phyloP scores from a whole-genome alignment of 2,113 vertebrate species.

The Probosciger aterrimus region DNA sequence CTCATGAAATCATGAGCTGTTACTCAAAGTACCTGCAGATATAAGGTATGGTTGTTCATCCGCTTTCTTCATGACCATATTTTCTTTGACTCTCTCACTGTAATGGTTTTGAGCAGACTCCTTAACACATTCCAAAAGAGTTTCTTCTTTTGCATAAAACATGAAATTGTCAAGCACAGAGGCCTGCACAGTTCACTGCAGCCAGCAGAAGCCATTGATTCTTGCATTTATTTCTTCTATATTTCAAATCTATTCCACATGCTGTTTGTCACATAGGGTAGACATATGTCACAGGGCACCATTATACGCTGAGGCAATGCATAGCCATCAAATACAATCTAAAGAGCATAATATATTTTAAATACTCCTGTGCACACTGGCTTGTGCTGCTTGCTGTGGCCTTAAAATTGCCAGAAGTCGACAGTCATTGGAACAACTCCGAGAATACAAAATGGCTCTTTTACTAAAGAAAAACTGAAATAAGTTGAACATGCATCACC shows the following conservation, averaged over 20 bases:
- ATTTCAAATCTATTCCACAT: constrained; percentile 49
- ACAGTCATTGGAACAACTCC: not conserved
- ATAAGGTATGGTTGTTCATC: not conserved
- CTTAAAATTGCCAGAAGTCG: not conserved
- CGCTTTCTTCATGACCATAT: not conserved
- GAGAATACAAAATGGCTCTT: constrained; percentile 29
- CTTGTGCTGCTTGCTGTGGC: constrained; percentile 4
- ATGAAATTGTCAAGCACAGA: constrained; percentile 18
- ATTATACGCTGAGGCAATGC: not conserved
- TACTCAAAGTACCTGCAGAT: not conserved
- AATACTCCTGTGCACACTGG: not conserved
- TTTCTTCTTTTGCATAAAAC: constrained; percentile 69
- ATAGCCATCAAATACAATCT: constrained; percentile 29
- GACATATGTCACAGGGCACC: constrained; percentile 67
- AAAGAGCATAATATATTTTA: constrained; percentile 11
- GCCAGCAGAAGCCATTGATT: constrained; percentile 59
- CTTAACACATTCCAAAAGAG: not conserved
- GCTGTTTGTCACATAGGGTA: constrained; percentile 50
- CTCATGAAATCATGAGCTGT: not conserved
- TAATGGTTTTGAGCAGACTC: not conserved
- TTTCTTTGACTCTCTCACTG: not conserved
- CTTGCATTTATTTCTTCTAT: constrained; percentile 61
- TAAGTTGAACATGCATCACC: not conserved
- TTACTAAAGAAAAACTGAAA: not conserved
- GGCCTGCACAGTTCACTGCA: constrained; percentile 49